These are phyloP conservation scores for Todus mexicanus DNA, from an alignment of 2,797 vertebrate species.

Conservation along the genomic window DNA sequence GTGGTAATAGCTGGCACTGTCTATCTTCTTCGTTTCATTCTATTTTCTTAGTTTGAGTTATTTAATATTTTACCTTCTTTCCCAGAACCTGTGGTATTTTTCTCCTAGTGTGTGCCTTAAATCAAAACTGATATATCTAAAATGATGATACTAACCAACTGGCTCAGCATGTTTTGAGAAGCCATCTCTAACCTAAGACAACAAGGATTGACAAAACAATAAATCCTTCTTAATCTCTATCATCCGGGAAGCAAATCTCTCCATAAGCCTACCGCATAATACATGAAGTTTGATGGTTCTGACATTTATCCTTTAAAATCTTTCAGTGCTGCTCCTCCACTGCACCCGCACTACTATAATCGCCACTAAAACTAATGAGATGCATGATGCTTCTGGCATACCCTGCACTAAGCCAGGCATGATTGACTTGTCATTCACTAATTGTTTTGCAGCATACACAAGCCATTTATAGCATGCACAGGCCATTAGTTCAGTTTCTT, in stretches of 20 bases:
- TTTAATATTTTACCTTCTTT: not conserved
- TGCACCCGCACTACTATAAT: not conserved
- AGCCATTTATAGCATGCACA: not conserved
- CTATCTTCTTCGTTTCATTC: not conserved
- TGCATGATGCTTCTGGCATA: not conserved
- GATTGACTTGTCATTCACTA: not conserved
- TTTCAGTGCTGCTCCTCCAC: not conserved
- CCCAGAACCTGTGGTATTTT: not conserved
- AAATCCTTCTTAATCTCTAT: constrained; percentile 41
- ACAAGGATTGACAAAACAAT: constrained; percentile 7
- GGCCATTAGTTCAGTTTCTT: not conserved
- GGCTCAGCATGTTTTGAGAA: not conserved
- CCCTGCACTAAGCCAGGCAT: not conserved
- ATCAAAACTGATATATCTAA: not conserved
- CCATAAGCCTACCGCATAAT: not conserved
- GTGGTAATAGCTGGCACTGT: not conserved
- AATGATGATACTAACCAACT: not conserved
- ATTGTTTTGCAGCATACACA: not conserved
- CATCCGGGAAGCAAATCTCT: constrained; percentile 21
- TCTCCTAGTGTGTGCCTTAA: not conserved
- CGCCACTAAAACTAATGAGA: not conserved
- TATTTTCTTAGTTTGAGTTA: not conserved
- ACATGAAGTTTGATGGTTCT: constrained; percentile 11
- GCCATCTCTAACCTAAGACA: not conserved
- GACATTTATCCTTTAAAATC: constrained; percentile 45